A percentile compares a stretch with the other conserved stretches of the same genome.
Evolutionary conservation across 1,140 invertebrate species (phyloP).

Genomic region (Drosophila parabipectinata): DNA sequence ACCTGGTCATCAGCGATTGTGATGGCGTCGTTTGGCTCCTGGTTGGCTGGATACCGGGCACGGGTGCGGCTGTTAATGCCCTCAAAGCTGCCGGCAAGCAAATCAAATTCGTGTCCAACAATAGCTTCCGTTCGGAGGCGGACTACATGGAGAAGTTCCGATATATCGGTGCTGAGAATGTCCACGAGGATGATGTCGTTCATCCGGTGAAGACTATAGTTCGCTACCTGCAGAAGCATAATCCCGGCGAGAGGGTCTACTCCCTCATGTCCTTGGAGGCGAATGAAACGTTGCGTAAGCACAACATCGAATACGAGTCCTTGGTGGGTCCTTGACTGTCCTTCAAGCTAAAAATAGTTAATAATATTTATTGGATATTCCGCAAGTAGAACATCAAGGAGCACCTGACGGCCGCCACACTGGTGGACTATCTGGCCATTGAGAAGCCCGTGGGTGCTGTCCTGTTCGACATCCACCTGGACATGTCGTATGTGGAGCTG

Average conservation of each 20-base stretch:
- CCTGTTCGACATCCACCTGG: slow-evolving; percentile 73
- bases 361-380: neutral
- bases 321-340: slow-evolving; percentile 43
- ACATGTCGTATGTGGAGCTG: slow-evolving; percentile 70
- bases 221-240: slow-evolving; percentile 63
- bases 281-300: slow-evolving; percentile 72
- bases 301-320: slow-evolving; percentile 68
- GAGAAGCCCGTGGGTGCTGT: slow-evolving; percentile 69
- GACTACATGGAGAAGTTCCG: slow-evolving; percentile 78
- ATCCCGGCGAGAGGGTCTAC: slow-evolving; percentile 54
- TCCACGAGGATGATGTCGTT: slow-evolving; percentile 63
- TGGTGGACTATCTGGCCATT: slow-evolving; percentile 58
- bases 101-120: slow-evolving; percentile 90
- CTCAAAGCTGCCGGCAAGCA: slow-evolving; percentile 88
- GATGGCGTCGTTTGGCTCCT: slow-evolving; percentile 74
- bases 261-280: slow-evolving; percentile 68
- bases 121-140: slow-evolving; percentile 84
- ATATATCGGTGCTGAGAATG: slow-evolving; percentile 56
- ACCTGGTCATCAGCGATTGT: slow-evolving; percentile 67
- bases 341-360: neutral
- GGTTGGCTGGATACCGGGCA: slow-evolving; percentile 84
- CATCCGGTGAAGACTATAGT: slow-evolving; percentile 76
- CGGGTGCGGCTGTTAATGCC: slow-evolving; percentile 85
- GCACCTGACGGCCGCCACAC: slow-evolving; percentile 58
- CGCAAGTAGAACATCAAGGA: slow-evolving; percentile 50